A percentile compares a stretch with the other conserved stretches of the same genome.
Conservation (phyloP, 1,140 invertebrate genomes). For the Bombus sibiricus region DNA sequence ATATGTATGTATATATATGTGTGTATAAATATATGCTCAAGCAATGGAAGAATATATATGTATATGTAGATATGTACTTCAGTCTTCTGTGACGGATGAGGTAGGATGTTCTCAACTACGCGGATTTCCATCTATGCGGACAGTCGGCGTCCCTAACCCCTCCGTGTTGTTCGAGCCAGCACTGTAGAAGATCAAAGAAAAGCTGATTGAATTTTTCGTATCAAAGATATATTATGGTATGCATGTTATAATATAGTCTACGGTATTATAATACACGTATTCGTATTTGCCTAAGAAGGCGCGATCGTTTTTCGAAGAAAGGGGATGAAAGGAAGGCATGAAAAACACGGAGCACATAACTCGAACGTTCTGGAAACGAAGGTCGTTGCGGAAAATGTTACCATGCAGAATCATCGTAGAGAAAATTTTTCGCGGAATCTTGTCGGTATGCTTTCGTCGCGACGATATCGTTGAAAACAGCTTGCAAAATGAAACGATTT, state of each 20-base stretch:
- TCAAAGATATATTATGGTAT: too few species aligned
- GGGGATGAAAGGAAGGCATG: neutral
- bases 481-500: neutral
- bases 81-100: too few species aligned
- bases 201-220: neutral
- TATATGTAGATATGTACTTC: too few species aligned
- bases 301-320: neutral
- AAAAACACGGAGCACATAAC: neutral
- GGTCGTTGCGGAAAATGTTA: conserved; percentile 11
- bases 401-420: neutral
- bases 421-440: neutral
- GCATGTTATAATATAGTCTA: neutral
- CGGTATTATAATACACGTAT: neutral
- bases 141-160: too few species aligned
- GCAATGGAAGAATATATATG: too few species aligned
- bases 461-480: neutral
- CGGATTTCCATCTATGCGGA: too few species aligned
- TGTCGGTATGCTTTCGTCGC: neutral
- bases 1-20: too few species aligned
- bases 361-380: neutral
- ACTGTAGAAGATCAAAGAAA: neutral
- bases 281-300: conserved; percentile 8
- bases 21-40: too few species aligned
- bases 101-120: too few species aligned
- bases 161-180: too few species aligned